Evolutionary conservation across 2,113 vertebrate genomes (phyloP).

Genomic region (Stomatorhinus ivindoensis): DNA sequence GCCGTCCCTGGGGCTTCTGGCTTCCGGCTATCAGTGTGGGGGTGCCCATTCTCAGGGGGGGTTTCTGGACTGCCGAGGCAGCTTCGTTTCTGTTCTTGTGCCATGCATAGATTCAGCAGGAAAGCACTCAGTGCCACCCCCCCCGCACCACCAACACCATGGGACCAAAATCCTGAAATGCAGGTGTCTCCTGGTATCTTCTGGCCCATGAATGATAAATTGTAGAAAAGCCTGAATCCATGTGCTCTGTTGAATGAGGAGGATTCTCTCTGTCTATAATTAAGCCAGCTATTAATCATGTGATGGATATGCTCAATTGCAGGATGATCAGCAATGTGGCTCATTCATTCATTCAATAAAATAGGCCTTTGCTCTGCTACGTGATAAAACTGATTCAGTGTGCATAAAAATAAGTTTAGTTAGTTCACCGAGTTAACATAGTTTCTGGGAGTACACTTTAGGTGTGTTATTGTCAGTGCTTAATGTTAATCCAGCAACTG

Average conservation of each 20-base stretch:
- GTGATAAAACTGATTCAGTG: neutral
- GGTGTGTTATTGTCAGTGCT: neutral
- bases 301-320: neutral
- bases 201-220: slow-evolving; percentile 1
- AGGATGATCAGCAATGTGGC: neutral
- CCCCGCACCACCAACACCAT: neutral
- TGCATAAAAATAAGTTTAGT: neutral
- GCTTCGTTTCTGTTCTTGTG: neutral
- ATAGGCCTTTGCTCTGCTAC: neutral
- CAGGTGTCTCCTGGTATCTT: neutral
- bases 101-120: neutral
- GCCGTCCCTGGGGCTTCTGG: slow-evolving; percentile 19
- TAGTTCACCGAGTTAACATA: neutral
- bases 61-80: slow-evolving; percentile 35
- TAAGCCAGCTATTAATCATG: neutral
- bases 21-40: slow-evolving; percentile 12
- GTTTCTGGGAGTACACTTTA: neutral
- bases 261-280: slow-evolving; percentile 1
- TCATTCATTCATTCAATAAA: neutral
- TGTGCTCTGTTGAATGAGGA: neutral
- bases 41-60: slow-evolving; percentile 31
- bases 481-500: neutral
- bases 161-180: neutral
- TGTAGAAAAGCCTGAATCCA: neutral
- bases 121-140: neutral